These are phyloP conservation scores for Sorex maritimensis DNA, from an alignment of 2,797 vertebrate genomes.

Conservation along the genomic window DNA sequence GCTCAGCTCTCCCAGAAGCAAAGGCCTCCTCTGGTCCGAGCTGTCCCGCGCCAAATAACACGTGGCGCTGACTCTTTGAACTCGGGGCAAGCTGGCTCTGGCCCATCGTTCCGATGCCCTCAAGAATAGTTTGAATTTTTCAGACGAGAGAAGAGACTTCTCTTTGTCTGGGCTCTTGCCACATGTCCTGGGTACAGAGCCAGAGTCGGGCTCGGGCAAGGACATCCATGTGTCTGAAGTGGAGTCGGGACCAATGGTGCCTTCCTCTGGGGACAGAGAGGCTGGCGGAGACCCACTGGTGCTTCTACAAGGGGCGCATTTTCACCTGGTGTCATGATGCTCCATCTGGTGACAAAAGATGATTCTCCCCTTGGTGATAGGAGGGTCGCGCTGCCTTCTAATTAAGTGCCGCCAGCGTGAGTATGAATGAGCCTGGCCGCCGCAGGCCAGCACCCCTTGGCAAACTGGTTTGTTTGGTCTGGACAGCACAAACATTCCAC, in stretches of 20 bases:
- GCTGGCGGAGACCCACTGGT: neutral
- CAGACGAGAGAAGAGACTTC: neutral
- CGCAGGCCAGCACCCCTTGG: constrained; percentile 86
- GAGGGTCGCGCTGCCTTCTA: constrained; percentile 83
- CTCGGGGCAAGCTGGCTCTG: constrained; percentile 12
- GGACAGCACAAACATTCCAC: constrained; percentile 90
- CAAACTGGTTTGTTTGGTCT: constrained; percentile 91
- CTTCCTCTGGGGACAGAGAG: constrained; percentile 46
- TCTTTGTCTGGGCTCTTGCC: constrained; percentile 44
- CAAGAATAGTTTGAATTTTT: neutral
- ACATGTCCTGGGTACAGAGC: neutral
- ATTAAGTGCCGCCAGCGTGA: constrained; percentile 75
- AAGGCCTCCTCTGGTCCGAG: neutral
- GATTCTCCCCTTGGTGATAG: constrained; percentile 73
- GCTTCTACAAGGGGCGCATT: neutral
- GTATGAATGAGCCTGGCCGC: constrained; percentile 80
- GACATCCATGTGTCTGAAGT: neutral
- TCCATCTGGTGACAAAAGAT: constrained; percentile 76
- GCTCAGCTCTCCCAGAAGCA: constrained; percentile 39
- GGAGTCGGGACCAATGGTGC: neutral
- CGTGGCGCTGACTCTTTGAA: neutral
- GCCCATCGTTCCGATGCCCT: neutral
- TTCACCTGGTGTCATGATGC: constrained; percentile 53
- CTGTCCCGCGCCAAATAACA: neutral
- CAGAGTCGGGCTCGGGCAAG: neutral